A percentile compares a stretch with the other conserved stretches of the same genome.
phyloP scores from a whole-genome alignment of 1,140 invertebrate genomes.

The Trichoplusia ni region DNA sequence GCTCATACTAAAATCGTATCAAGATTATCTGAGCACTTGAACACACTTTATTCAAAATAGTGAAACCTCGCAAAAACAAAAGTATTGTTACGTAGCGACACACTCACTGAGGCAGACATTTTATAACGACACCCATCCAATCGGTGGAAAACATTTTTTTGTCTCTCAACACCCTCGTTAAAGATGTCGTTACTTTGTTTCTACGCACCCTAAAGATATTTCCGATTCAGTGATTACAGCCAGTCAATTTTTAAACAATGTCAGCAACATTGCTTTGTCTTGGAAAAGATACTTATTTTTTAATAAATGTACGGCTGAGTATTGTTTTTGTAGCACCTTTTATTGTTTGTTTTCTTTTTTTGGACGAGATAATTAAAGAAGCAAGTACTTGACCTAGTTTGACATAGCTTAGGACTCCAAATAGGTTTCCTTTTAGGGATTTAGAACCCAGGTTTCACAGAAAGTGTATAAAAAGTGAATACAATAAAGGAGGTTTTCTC shows the following conservation, averaged over 20 bases:
- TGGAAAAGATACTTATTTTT: constrained; percentile 1
- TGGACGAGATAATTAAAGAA: no score
- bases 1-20: no score
- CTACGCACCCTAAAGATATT: constrained; percentile 35
- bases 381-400: no score
- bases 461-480: no score
- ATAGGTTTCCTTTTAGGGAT: no score
- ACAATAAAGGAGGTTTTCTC: no score
- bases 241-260: constrained; percentile 38
- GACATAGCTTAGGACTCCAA: no score
- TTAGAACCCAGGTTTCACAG: no score
- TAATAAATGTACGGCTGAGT: background rate
- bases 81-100: background rate
- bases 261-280: constrained; percentile 25
- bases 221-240: constrained; percentile 32
- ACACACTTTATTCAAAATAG: no score
- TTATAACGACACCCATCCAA: constrained; percentile 47
- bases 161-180: constrained; percentile 32
- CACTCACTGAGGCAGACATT: constrained; percentile 34
- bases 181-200: constrained; percentile 44
- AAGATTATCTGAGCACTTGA: no score
- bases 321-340: background rate
- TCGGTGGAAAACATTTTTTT: constrained; percentile 39
- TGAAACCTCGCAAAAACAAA: background rate
- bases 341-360: background rate